These are phyloP conservation scores for Caenorhabditis uteleia DNA, from an alignment of 2,888 invertebrate species.

Conservation along the genomic window DNA sequence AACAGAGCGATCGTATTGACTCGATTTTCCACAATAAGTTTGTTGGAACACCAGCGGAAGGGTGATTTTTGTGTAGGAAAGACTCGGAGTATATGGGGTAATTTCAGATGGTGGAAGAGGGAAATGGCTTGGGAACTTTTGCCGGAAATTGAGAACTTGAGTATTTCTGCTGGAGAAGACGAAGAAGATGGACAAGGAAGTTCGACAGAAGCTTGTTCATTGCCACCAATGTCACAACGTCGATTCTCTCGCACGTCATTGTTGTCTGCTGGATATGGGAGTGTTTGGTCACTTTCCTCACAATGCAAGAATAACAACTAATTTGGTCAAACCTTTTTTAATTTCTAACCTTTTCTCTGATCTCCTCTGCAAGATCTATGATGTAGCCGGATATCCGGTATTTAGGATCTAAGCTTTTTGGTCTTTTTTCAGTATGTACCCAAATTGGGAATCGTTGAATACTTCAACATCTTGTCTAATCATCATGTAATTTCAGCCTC, in stretches of 20 bases:
- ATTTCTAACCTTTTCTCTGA: too few relatives aligned
- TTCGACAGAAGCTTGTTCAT: constrained; percentile 24
- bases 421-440: too few relatives aligned
- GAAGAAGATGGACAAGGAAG: constrained; percentile 14
- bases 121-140: constrained; percentile 67
- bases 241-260: constrained; percentile 35
- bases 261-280: constrained; percentile 52
- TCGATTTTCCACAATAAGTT: constrained; percentile 37
- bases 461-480: too few relatives aligned
- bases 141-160: constrained; percentile 19
- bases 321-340: neutral
- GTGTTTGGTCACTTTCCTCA: constrained; percentile 45
- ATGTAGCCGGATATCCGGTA: neutral
- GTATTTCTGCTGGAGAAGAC: constrained; percentile 27
- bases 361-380: too few relatives aligned
- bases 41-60: constrained; percentile 43
- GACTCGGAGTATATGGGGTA: neutral
- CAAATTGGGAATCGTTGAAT: too few relatives aligned
- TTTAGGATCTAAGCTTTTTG: too few relatives aligned
- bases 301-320: constrained; percentile 4
- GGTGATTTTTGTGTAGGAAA: constrained; percentile 6
- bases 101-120: constrained; percentile 47
- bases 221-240: constrained; percentile 30
- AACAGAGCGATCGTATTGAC: constrained; percentile 65
- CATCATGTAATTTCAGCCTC: too few relatives aligned